Conservation (phyloP, 2,113 vertebrate genomes). For the Plecotus auritus region DNA sequence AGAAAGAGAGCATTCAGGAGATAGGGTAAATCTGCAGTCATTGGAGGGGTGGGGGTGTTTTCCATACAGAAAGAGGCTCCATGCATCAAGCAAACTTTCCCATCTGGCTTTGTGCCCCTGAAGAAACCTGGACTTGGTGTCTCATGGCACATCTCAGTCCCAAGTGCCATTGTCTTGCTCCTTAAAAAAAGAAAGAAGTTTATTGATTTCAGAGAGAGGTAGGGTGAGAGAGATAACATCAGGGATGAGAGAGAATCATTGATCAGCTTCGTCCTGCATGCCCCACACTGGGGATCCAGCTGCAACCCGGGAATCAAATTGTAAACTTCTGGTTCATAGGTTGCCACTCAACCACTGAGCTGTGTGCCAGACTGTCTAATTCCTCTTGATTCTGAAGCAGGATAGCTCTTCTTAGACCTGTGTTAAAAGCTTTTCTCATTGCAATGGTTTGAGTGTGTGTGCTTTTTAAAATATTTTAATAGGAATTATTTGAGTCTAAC, state of each 20-base stretch:
- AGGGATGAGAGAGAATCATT: too few species aligned
- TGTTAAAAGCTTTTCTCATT: neutral
- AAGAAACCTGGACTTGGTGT: neutral
- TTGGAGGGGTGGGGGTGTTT: neutral
- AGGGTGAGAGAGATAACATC: too few species aligned
- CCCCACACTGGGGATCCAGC: too few species aligned
- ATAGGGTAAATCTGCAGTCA: neutral
- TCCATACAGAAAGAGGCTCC: neutral
- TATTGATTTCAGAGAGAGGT: too few species aligned
- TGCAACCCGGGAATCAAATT: too few species aligned
- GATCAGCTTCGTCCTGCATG: too few species aligned
- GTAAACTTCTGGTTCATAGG: too few species aligned
- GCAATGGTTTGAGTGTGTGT: neutral
- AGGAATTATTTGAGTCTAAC: neutral
- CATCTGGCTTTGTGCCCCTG: neutral
- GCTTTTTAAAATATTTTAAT: neutral
- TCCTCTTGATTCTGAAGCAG: neutral
- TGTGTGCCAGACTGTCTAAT: too few species aligned
- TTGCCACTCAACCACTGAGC: too few species aligned
- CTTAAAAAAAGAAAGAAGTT: too few species aligned
- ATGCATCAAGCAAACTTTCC: neutral
- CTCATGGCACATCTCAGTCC: neutral
- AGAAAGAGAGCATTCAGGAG: too few species aligned
- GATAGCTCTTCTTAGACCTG: neutral
- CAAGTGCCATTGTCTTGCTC: neutral